These are phyloP conservation scores for Allacma fusca DNA, from an alignment of 2,888 invertebrate genomes.

Conservation along the genomic window DNA sequence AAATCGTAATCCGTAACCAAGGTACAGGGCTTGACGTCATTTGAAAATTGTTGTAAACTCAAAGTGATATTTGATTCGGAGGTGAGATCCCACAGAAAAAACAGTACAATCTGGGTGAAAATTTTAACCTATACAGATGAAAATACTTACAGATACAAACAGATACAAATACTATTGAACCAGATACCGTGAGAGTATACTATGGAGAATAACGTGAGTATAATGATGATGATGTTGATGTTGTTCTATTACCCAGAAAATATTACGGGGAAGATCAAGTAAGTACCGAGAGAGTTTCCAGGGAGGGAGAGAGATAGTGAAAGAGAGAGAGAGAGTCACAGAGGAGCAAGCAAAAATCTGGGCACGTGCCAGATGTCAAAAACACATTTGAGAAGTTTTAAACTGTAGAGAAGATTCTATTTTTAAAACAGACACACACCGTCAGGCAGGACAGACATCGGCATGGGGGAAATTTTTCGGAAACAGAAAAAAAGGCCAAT, in stretches of 20 bases:
- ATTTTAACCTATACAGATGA: too few species aligned
- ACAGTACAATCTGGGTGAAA: too few species aligned
- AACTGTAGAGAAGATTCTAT: constrained; percentile 40
- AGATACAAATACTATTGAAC: too few species aligned
- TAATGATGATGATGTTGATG: constrained; percentile 16
- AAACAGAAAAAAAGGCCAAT: constrained; percentile 35
- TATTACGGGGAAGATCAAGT: constrained; percentile 11
- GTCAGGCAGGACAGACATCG: constrained; percentile 37
- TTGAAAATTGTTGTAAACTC: constrained; percentile 22
- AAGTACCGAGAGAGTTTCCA: constrained; percentile 19
- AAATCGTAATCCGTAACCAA: constrained; percentile 23
- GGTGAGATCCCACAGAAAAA: too few species aligned
- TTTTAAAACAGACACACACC: constrained; percentile 41
- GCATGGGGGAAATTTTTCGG: constrained; percentile 27
- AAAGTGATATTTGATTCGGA: constrained; percentile 3
- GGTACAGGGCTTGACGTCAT: constrained; percentile 16
- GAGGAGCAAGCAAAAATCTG: constrained; percentile 38
- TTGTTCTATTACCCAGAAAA: constrained; percentile 13
- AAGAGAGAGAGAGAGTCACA: background rate
- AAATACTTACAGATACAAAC: too few species aligned
- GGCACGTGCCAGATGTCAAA: constrained; percentile 50
- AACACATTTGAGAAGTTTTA: constrained; percentile 46
- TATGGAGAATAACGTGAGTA: background rate
- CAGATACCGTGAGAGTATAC: background rate
- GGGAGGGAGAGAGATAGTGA: background rate